Base-by-base conservation (phyloP, 2,797 vertebrate genomes). In the Poliocrania exsul region DNA sequence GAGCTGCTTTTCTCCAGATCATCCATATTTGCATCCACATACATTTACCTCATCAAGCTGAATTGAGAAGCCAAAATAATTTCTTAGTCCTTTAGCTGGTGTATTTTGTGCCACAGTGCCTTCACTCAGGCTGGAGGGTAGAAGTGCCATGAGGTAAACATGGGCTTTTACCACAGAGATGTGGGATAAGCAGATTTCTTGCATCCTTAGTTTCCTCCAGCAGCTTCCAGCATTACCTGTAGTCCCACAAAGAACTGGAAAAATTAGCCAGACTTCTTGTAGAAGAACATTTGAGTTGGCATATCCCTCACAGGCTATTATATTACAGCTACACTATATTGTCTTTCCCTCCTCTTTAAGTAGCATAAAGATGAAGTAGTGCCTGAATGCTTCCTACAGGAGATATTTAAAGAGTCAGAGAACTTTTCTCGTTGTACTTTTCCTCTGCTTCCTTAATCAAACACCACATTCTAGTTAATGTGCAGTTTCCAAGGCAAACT, bases 401-500 rank as follows among this genome's bases (percentile, higher is more conserved):
- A 83, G 88, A 38, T 85, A 75, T 83, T 86, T 95, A 91, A 86
- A 92, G 66, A 94, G 49, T 79, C 24, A 18, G 77, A 73, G 56
- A 95, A 89, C 49, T 94, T 95, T 92, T 86, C 70, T 73, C 13
- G 9, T 70, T 69, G 42, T 83, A 54, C 62, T 89, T 92, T 86
- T 81, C 37, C 37, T 31, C 81, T 53, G 25, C 61, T 89, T 83
- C 87, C 85, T 82, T 82, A 91, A 95, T 92, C 66, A 88, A 86
- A 92, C 78, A 83, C 87, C 49, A 71, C 44, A 92, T 96, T 81
- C 78, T 73, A 82, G 88, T 92, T 96, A 91, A 94, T 75, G 94
- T 75, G 92, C 91, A 92, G 88, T 93, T 96, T 92, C 86, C 86
- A 67, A 90, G 69, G 88, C 93, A 91, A 92, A 88, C 88, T 94